phyloP scores from a whole-genome alignment of 2,888 invertebrate species.

The Oligia latruncula region DNA sequence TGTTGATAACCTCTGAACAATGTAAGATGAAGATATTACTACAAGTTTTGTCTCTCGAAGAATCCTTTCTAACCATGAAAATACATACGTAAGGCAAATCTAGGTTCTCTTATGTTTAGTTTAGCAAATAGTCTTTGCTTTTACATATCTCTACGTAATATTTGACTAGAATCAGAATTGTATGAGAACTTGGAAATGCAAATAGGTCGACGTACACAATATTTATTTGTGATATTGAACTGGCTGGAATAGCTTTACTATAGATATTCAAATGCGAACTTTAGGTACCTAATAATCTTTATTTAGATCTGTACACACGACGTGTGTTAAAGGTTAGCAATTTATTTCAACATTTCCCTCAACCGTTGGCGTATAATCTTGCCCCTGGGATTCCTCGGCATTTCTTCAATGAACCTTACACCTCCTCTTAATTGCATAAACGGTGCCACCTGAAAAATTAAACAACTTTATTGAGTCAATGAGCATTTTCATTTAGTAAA shows the following conservation, averaged over 20 bases:
- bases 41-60: slow-evolving; percentile 28
- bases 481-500: slow-evolving; percentile 61
- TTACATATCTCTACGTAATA: slow-evolving; percentile 52
- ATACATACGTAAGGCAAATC: slow-evolving; percentile 36
- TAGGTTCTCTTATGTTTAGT: slow-evolving; percentile 54
- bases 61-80: slow-evolving; percentile 31
- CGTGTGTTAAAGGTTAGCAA: slow-evolving; percentile 30
- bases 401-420: slow-evolving; percentile 91
- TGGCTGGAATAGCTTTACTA: slow-evolving; percentile 22
- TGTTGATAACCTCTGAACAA: slow-evolving; percentile 55
- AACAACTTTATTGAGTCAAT: slow-evolving; percentile 58
- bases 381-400: slow-evolving; percentile 93
- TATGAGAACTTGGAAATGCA: slow-evolving; percentile 52
- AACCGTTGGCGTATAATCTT: slow-evolving; percentile 92
- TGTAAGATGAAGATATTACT: slow-evolving; percentile 40
- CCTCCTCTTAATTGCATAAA: slow-evolving; percentile 92
- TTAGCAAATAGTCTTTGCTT: slow-evolving; percentile 55
- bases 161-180: slow-evolving; percentile 54
- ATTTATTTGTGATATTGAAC: slow-evolving; percentile 40
- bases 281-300: slow-evolving; percentile 31
- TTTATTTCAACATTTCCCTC: slow-evolving; percentile 83
- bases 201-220: slow-evolving; percentile 41
- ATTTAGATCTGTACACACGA: slow-evolving; percentile 28
- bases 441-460: slow-evolving; percentile 82
- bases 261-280: slow-evolving; percentile 26